Conservation (phyloP, 1,140 invertebrate species). For the Battus philenor region DNA sequence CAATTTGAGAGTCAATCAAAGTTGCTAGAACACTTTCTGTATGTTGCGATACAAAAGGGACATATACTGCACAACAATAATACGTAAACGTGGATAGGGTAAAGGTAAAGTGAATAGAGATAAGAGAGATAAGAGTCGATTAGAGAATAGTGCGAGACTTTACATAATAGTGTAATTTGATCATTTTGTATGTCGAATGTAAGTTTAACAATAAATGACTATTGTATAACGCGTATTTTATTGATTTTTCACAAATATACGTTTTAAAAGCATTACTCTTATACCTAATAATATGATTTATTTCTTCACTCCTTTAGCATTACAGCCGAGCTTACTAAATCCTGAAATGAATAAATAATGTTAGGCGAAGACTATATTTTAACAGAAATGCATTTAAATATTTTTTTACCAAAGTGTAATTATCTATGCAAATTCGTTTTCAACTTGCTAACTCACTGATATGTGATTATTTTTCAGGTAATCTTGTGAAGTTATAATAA, state of each 20-base stretch:
- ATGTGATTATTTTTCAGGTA: no score
- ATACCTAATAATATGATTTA: not conserved
- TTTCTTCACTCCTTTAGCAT: conserved; percentile 55
- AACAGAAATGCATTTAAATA: no score
- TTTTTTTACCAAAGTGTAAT: no score
- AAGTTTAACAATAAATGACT: conserved; percentile 44
- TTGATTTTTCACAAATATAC: conserved; percentile 11
- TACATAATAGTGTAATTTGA: conserved; percentile 17
- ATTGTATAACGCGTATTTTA: conserved; percentile 31
- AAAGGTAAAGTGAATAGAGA: conserved; percentile 6
- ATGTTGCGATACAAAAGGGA: not conserved
- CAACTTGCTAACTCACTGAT: no score
- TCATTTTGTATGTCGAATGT: conserved; percentile 50
- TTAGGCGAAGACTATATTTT: no score
- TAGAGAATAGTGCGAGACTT: conserved; percentile 8
- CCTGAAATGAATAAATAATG: conserved; percentile 50
- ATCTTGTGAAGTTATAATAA: no score
- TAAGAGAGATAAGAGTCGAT: not conserved
- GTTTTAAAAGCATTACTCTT: not conserved
- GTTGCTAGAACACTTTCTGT: conserved; percentile 9
- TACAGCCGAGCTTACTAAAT: conserved; percentile 41
- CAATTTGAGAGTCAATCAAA: no score
- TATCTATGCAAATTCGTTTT: no score
- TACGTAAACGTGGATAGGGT: conserved; percentile 12
- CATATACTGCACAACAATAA: conserved; percentile 14